Base-by-base conservation (phyloP, 2,797 vertebrate species). In the Hypotaenidia okinawae region DNA sequence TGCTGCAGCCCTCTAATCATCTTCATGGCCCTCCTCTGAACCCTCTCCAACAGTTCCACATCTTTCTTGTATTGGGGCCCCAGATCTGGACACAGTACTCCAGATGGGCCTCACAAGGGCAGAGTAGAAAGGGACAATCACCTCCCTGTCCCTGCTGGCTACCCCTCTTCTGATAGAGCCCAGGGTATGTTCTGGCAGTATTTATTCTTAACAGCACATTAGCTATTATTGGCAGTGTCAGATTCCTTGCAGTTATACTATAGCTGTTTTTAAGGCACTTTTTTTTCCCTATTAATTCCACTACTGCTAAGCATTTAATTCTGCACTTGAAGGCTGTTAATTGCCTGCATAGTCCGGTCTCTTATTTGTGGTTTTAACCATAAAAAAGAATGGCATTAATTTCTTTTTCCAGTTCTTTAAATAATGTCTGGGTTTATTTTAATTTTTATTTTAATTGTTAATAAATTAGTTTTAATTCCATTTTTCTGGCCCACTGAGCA, bases 401-500 rank as follows among this genome's bases (percentile, higher is more conserved):
- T 78, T 76, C 1, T 82, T 93, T 90, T 81, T 45, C 35, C n/a
- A 80, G 23, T 55, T 92, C 23, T 91, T 70, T 79, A 92, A 87
- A 51, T 22, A 59, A 74, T 43, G 18, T 23, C 41, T 93, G 49
- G 5, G 68, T 93, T 87, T 67, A 51, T 61, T 93, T 90, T 59
- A 77, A n/a, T n/a, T n/a, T n/a, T n/a, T n/a, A n/a, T 87, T 90
- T 78, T 89, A 78, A 18, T 77, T 84, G 15, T 81, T 89, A 84
- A 76, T 58, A 82, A 73, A 87, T 73, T 22, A 24, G 23, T 33
- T 78, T 72, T 82, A 61, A 30, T 79, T 64, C 9, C 35, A 4
- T 92, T 94, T 68, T 94, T 62, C 37, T 79, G 63, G 25, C 21
- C 51, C 32, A 45, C 27, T 73, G 33, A 84, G 61, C 62, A 89